Percentiles rank a stretch among this genome's conserved stretches.
phyloP scores from a whole-genome alignment of 2,113 vertebrate species.

The Passerina amoena region DNA sequence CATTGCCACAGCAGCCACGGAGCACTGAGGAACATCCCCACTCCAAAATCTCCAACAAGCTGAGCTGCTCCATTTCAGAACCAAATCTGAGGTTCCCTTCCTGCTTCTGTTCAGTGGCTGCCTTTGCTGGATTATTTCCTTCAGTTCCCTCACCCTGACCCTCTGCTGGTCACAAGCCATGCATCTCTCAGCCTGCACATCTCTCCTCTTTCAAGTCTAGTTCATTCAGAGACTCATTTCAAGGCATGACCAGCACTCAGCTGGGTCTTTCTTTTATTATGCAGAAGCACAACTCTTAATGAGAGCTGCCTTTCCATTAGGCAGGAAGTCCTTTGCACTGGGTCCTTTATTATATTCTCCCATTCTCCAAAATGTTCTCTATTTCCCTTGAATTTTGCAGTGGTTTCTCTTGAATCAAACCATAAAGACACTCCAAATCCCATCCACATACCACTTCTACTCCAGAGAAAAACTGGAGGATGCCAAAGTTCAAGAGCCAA shows the following conservation, averaged over 20 bases:
- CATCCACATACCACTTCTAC: neutral
- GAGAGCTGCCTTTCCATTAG: neutral
- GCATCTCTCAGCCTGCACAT: neutral
- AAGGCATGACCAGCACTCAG: neutral
- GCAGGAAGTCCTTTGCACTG: neutral
- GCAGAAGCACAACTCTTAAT: neutral
- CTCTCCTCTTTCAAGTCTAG: neutral
- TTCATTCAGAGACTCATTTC: neutral
- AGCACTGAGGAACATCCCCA: neutral
- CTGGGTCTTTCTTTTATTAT: neutral
- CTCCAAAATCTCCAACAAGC: neutral
- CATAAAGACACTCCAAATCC: neutral
- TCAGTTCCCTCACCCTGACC: rapidly evolving
- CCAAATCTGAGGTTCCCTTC: neutral
- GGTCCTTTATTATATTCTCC: neutral
- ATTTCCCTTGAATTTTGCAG: neutral
- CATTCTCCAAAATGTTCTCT: neutral
- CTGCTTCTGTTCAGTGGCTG: neutral
- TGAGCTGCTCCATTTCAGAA: neutral
- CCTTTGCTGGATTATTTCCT: neutral
- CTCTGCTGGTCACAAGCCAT: neutral
- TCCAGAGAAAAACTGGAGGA: neutral
- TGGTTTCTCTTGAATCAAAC: neutral
- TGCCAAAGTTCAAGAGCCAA: neutral
- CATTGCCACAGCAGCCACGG: neutral